Percentiles rank a stretch among this genome's conserved stretches.
Conservation (phyloP, 2,113 vertebrate species). For the Chelonoidis abingdonii region DNA sequence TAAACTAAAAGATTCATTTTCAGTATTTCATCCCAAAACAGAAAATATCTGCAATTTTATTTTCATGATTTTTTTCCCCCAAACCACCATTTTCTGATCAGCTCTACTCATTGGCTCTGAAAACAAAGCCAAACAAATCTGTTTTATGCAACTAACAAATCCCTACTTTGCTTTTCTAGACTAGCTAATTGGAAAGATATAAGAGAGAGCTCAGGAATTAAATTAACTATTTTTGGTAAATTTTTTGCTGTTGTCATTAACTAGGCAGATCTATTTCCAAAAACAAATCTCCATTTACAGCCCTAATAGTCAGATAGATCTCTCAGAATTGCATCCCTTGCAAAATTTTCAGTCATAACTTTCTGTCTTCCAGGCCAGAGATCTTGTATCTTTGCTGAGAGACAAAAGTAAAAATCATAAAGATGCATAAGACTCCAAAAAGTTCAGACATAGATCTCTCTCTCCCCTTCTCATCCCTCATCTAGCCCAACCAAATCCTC, state of each 20-base stretch:
- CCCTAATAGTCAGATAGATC: background rate
- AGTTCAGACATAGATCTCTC: background rate
- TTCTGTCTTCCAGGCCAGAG: background rate
- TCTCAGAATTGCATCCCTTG: background rate
- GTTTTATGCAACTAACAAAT: background rate
- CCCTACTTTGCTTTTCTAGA: background rate
- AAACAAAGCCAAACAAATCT: background rate
- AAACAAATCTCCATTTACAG: background rate
- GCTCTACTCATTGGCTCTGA: constrained; percentile 20
- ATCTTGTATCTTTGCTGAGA: background rate
- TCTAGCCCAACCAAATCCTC: background rate
- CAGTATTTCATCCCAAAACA: background rate
- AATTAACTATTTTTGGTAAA: background rate
- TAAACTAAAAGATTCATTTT: background rate
- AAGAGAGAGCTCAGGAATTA: background rate
- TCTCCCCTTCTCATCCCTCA: background rate
- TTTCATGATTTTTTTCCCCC: background rate
- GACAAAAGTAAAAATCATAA: background rate
- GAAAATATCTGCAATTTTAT: background rate
- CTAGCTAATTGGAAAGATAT: background rate
- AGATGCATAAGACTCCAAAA: background rate
- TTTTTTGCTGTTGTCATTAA: background rate
- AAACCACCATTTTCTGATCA: background rate
- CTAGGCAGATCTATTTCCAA: background rate
- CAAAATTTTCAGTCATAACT: background rate